phyloP scores from a whole-genome alignment of 2,797 vertebrate genomes.

The Enteromius treurensis region DNA sequence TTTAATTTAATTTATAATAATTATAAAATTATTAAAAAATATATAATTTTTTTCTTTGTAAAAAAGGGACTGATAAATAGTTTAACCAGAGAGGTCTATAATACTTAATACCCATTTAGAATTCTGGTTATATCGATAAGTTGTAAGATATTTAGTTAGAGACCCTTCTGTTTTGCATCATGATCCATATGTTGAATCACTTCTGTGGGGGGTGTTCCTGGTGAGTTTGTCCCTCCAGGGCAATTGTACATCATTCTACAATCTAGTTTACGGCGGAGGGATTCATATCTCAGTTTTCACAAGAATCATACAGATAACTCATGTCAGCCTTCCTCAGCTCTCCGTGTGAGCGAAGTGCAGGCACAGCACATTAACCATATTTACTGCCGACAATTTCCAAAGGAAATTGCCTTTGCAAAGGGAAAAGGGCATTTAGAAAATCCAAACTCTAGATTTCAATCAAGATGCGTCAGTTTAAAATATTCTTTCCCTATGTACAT shows the following conservation, averaged over 20 bases:
- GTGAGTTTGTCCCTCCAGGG: constrained; percentile 54
- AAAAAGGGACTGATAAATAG: background rate
- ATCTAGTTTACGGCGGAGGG: constrained; percentile 75
- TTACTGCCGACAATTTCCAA: constrained; percentile 85
- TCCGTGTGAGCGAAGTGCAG: constrained; percentile 71
- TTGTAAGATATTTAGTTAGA: background rate
- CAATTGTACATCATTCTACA: constrained; percentile 73
- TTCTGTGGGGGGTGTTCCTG: constrained; percentile 29
- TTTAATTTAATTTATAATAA: no score
- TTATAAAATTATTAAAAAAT: no score
- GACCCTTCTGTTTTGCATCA: constrained; percentile 18
- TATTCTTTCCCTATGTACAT: constrained; percentile 24
- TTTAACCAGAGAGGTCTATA: background rate
- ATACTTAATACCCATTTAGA: background rate
- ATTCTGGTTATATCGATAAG: constrained; percentile 15
- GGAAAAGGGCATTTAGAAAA: constrained; percentile 65
- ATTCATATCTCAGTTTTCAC: constrained; percentile 79
- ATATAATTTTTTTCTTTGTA: background rate
- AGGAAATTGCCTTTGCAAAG: constrained; percentile 77
- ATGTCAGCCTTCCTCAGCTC: constrained; percentile 81
- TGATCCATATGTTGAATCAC: constrained; percentile 19
- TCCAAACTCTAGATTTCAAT: constrained; percentile 72
- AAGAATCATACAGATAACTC: constrained; percentile 85
- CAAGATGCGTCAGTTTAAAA: constrained; percentile 56
- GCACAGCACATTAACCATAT: constrained; percentile 88